Conservation (phyloP, 2,797 vertebrate species). For the Coluber constrictor region DNA sequence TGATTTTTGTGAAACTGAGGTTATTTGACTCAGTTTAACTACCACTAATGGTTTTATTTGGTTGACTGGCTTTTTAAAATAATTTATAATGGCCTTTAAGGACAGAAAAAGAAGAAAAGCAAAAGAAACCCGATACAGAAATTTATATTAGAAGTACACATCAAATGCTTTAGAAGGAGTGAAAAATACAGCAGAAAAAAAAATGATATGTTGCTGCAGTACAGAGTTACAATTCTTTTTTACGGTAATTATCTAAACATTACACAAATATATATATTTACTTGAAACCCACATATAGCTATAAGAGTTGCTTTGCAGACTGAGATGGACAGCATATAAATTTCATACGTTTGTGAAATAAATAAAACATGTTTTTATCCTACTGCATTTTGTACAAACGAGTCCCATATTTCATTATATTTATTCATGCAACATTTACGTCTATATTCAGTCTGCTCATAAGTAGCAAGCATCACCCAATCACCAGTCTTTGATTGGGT, state of each 20-base stretch:
- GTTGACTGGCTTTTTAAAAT: neutral
- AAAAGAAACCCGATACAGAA: neutral
- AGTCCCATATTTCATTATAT: neutral
- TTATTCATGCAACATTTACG: neutral
- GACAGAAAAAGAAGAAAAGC: neutral
- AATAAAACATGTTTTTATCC: neutral
- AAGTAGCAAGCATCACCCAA: neutral
- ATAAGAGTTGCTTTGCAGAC: neutral
- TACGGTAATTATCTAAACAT: neutral
- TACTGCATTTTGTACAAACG: neutral
- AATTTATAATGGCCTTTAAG: neutral
- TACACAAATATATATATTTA: neutral
- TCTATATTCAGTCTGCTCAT: neutral
- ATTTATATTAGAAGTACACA: neutral
- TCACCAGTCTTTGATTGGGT: no score
- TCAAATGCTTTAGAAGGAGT: neutral
- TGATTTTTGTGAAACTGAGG: neutral
- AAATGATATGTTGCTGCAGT: neutral
- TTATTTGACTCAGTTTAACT: neutral
- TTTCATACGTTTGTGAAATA: neutral
- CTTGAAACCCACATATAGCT: neutral
- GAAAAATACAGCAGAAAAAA: neutral
- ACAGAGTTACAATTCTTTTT: neutral
- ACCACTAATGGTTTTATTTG: neutral
- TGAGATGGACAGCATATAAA: neutral